Conservation (phyloP, 2,888 invertebrate species). For the Apocheima hispidaria region DNA sequence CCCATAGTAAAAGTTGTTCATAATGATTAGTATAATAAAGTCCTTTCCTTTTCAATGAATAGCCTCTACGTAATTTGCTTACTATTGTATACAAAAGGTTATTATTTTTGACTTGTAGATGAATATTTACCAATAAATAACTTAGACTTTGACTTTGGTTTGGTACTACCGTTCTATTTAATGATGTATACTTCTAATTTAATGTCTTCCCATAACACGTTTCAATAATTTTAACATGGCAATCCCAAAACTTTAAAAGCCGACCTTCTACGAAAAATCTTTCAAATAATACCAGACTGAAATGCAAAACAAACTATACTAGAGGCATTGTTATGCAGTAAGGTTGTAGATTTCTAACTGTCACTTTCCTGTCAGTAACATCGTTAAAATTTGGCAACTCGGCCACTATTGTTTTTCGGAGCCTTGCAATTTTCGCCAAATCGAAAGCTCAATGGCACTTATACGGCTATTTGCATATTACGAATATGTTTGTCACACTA, state of each 20-base stretch:
- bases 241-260: neutral
- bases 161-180: no score
- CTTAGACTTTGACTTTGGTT: no score
- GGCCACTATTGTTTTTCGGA: slow-evolving; percentile 9
- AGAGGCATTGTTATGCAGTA: slow-evolving; percentile 4
- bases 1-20: no score
- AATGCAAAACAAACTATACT: neutral
- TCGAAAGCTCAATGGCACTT: slow-evolving; percentile 19
- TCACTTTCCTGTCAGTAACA: slow-evolving; percentile 23
- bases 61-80: no score
- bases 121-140: no score
- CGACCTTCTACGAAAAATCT: neutral
- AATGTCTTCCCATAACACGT: neutral
- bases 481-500: neutral
- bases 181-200: no score
- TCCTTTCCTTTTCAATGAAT: no score
- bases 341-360: slow-evolving; percentile 9
- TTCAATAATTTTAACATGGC: neutral
- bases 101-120: no score
- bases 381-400: slow-evolving; percentile 9
- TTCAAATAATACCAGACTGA: neutral
- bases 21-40: no score
- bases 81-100: no score
- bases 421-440: slow-evolving; percentile 17
- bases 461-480: slow-evolving; percentile 8